A percentile compares a stretch with the other conserved stretches of the same genome.
phyloP scores from a whole-genome alignment of 2,113 vertebrate genomes.

The Mugil cephalus region DNA sequence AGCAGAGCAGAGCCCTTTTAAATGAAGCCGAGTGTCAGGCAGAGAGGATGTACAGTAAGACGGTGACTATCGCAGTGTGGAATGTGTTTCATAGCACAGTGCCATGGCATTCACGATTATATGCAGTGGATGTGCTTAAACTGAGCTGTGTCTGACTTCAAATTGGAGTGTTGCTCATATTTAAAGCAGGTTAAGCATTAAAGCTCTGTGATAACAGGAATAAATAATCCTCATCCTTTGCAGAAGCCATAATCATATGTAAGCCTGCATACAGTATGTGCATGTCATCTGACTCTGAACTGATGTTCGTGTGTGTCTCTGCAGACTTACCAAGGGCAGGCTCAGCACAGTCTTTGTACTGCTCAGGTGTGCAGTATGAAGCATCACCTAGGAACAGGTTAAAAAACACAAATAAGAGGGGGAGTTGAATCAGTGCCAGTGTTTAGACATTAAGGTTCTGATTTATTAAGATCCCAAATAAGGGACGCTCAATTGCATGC shows the following conservation, averaged over 20 bases:
- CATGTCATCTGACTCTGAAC: neutral
- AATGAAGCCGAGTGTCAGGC: neutral
- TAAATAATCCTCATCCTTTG: slow-evolving; percentile 35
- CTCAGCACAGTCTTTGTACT: slow-evolving; percentile 98
- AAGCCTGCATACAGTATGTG: slow-evolving; percentile 3
- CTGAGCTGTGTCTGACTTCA: slow-evolving; percentile 16
- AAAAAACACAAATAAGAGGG: slow-evolving; percentile 51
- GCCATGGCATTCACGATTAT: slow-evolving; percentile 12
- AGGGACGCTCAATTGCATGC: too few species aligned
- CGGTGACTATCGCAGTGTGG: neutral
- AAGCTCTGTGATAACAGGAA: slow-evolving; percentile 35
- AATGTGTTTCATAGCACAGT: neutral
- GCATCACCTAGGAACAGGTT: slow-evolving; percentile 89
- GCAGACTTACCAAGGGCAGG: slow-evolving; percentile 93
- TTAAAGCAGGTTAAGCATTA: slow-evolving; percentile 43
- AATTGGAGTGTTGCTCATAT: slow-evolving; percentile 27
- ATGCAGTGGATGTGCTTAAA: neutral
- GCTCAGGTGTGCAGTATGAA: slow-evolving; percentile 97
- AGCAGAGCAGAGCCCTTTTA: neutral
- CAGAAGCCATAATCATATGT: slow-evolving; percentile 12
- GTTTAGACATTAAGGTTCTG: slow-evolving; percentile 23
- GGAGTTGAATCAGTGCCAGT: neutral
- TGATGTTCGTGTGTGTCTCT: neutral
- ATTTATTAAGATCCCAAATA: too few species aligned
- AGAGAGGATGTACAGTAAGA: neutral